Conservation (phyloP, 2,113 vertebrate genomes). For the Gobiocypris rarus region DNA sequence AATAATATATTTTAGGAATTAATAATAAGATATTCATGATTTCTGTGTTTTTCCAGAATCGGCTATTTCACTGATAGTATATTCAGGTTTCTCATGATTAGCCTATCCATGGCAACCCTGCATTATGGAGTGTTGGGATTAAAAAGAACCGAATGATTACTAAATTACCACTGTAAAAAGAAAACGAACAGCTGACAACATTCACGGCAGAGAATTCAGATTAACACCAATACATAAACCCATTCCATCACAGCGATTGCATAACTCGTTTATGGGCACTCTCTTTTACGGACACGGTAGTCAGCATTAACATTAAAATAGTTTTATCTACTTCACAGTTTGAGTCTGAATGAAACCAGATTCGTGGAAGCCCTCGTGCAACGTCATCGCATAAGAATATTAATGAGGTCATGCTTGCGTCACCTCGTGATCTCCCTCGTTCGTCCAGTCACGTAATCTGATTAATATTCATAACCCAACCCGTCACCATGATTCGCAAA, state of each 20-base stretch:
- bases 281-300: not conserved
- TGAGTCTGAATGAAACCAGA: not conserved
- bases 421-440: not conserved
- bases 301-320: not conserved
- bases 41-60: not conserved
- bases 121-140: not conserved
- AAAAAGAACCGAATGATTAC: not conserved
- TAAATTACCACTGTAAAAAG: not conserved
- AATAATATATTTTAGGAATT: no score
- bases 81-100: not conserved
- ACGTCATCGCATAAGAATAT: not conserved
- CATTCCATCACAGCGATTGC: not conserved
- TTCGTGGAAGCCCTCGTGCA: not conserved
- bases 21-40: no score
- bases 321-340: not conserved
- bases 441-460: not conserved
- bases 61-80: not conserved
- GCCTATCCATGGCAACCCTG: no score
- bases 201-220: not conserved
- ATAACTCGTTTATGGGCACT: not conserved
- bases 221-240: not conserved
- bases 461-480: constrained; percentile 20
- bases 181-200: not conserved
- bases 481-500: constrained; percentile 18
- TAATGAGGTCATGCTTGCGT: not conserved